Evolutionary conservation across 2,113 vertebrate species (phyloP).

Genomic region (Empidonax traillii): DNA sequence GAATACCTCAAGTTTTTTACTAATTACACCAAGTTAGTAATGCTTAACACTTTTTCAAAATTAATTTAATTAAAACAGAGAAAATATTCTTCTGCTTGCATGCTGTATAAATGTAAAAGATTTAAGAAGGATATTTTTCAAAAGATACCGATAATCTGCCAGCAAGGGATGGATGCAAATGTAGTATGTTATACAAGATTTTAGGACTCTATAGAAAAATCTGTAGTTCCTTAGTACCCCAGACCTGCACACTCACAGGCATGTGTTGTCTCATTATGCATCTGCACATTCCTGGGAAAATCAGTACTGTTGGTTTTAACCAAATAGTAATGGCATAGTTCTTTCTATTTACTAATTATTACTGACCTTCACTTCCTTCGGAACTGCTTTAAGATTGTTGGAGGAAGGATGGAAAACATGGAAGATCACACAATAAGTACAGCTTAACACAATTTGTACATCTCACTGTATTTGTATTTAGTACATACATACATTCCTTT

Average conservation of each 20-base stretch:
- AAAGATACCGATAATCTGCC: neutral
- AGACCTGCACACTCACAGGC: neutral
- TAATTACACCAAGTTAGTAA: neutral
- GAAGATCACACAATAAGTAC: neutral
- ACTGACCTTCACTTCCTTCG: neutral
- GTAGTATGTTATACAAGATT: neutral
- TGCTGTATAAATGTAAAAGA: neutral
- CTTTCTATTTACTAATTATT: neutral
- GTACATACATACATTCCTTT: neutral
- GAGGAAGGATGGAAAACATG: neutral
- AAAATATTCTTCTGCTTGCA: neutral
- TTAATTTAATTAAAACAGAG: neutral
- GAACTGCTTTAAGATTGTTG: neutral
- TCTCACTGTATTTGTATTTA: neutral
- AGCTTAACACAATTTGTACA: neutral
- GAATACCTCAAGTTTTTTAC: neutral
- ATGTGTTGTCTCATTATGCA: neutral
- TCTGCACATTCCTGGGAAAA: neutral
- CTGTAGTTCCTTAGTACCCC: neutral
- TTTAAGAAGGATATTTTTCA: neutral
- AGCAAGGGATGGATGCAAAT: neutral
- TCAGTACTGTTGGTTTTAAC: neutral
- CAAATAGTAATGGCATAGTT: neutral
- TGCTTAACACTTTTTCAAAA: neutral
- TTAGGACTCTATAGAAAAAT: neutral